A percentile compares a stretch with the other conserved stretches of the same genome.
These are phyloP conservation scores for Apaloderma vittatum DNA, from an alignment of 2,113 vertebrate species.

Conservation along the genomic window DNA sequence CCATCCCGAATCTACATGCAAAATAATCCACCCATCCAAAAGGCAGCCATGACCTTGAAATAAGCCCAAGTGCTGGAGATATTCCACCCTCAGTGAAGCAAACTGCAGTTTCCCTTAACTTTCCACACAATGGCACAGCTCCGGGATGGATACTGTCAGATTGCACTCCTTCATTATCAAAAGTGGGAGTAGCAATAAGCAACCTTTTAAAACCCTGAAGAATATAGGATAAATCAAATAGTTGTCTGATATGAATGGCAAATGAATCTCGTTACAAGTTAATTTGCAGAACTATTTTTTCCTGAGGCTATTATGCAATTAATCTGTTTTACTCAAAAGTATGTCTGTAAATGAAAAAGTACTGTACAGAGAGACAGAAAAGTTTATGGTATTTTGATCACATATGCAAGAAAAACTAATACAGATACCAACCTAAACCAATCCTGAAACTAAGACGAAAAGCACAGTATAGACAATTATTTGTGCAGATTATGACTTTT, in stretches of 20 bases:
- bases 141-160: not conserved
- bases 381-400: not conserved
- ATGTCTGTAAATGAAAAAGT: not conserved
- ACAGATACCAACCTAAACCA: not conserved
- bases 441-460: not conserved
- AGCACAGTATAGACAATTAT: not conserved
- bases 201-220: not conserved
- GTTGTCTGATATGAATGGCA: not conserved
- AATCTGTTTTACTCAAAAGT: not conserved
- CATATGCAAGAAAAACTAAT: not conserved
- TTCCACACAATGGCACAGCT: not conserved
- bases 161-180: not conserved
- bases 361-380: not conserved
- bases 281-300: not conserved
- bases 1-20: not conserved
- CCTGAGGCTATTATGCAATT: not conserved
- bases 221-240: not conserved
- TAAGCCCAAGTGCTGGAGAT: not conserved
- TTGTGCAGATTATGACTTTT: constrained; percentile 10
- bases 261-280: not conserved
- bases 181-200: not conserved
- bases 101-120: not conserved
- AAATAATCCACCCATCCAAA: not conserved
- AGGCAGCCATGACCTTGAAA: not conserved
- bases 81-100: not conserved